These are phyloP conservation scores for Tichodroma muraria DNA, from an alignment of 2,113 vertebrate species.

Conservation along the genomic window DNA sequence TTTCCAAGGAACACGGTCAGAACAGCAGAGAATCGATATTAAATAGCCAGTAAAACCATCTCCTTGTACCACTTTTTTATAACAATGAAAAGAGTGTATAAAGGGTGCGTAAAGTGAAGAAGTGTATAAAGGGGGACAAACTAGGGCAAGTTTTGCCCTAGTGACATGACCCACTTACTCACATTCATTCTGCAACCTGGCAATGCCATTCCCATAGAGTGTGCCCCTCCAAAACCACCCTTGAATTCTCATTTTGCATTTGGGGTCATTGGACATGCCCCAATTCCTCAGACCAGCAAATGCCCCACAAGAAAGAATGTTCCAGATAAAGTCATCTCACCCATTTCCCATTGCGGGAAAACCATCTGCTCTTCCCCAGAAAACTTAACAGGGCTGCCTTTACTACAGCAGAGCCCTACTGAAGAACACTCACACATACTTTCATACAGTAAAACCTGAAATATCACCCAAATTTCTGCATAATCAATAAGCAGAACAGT, in stretches of 20 bases:
- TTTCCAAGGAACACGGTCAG: background rate
- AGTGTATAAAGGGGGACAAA: accelerated
- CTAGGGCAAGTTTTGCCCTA: accelerated
- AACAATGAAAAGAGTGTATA: accelerated
- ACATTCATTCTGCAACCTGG: accelerated
- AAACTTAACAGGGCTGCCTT: accelerated
- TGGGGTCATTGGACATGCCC: accelerated
- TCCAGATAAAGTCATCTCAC: background rate
- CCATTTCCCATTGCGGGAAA: accelerated
- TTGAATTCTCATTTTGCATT: background rate
- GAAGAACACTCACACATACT: accelerated
- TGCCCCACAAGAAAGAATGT: accelerated
- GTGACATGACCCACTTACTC: accelerated
- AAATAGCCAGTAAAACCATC: accelerated
- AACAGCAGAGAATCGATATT: accelerated
- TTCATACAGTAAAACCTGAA: accelerated
- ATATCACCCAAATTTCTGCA: accelerated
- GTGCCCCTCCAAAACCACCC: accelerated
- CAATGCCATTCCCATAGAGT: accelerated
- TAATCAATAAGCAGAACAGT: accelerated
- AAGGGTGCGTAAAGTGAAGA: too few species aligned
- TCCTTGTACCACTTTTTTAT: accelerated
- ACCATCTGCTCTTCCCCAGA: accelerated
- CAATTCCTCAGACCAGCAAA: accelerated
- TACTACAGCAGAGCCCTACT: accelerated